These are phyloP conservation scores for Microtus richardsoni DNA, from an alignment of 2,113 vertebrate species.

Conservation along the genomic window DNA sequence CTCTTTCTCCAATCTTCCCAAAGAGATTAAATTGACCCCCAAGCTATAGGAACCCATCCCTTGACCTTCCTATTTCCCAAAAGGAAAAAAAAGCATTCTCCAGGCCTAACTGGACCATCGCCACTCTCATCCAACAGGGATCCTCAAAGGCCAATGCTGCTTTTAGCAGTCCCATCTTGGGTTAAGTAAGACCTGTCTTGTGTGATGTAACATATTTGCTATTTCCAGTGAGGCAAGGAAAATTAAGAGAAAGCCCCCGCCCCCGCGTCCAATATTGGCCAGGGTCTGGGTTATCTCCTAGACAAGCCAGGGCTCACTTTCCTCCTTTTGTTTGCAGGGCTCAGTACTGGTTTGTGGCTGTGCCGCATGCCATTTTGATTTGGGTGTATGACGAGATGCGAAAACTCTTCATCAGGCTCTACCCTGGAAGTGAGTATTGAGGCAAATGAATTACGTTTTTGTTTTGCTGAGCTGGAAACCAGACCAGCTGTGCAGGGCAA, in stretches of 20 bases:
- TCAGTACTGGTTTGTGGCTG: constrained; percentile 89
- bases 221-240: neutral
- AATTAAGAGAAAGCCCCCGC: neutral
- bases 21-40: neutral
- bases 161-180: neutral
- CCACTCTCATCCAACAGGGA: neutral
- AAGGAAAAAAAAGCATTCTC: neutral
- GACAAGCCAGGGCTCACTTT: neutral
- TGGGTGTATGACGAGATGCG: constrained; percentile 89
- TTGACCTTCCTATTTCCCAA: neutral
- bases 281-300: neutral
- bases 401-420: constrained; percentile 88
- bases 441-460: no score
- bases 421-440: constrained; percentile 88
- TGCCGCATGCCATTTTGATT: constrained; percentile 87
- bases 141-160: neutral
- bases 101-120: neutral
- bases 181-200: neutral
- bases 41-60: neutral
- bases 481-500: neutral
- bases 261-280: neutral
- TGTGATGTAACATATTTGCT: neutral
- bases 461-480: neutral
- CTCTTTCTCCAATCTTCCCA: neutral
- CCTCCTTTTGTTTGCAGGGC: constrained; percentile 74